Conservation (phyloP, 2,888 invertebrate species). For the Drosophila seclusa region DNA sequence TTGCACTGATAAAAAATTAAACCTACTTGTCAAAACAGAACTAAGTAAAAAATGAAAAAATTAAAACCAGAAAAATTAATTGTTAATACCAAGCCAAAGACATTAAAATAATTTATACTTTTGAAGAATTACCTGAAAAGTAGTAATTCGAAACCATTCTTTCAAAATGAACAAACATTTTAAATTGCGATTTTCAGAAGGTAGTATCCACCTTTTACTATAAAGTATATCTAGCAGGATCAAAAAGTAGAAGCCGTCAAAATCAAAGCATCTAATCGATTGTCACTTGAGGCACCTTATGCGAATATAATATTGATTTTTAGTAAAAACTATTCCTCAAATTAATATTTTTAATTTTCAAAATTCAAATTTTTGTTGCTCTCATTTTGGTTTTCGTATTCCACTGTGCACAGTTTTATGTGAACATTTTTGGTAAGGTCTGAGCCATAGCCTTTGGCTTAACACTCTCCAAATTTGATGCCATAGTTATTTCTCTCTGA, state of each 20-base stretch:
- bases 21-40: background rate
- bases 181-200: background rate
- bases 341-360: background rate
- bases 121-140: background rate
- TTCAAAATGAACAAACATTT: background rate
- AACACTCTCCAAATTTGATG: background rate
- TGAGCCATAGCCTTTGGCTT: background rate
- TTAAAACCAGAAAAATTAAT: background rate
- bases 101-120: background rate
- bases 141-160: background rate
- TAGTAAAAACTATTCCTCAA: background rate
- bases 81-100: background rate
- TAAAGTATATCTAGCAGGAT: background rate
- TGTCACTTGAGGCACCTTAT: too few species aligned
- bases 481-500: background rate
- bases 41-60: background rate
- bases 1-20: conserved; percentile 1
- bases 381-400: background rate
- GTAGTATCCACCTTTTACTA: background rate
- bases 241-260: too few species aligned
- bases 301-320: background rate
- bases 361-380: too few species aligned
- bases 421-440: background rate
- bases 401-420: background rate
- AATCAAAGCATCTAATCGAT: background rate